Conservation (phyloP, 2,888 invertebrate species). For the Zootermopsis nevadensis region DNA sequence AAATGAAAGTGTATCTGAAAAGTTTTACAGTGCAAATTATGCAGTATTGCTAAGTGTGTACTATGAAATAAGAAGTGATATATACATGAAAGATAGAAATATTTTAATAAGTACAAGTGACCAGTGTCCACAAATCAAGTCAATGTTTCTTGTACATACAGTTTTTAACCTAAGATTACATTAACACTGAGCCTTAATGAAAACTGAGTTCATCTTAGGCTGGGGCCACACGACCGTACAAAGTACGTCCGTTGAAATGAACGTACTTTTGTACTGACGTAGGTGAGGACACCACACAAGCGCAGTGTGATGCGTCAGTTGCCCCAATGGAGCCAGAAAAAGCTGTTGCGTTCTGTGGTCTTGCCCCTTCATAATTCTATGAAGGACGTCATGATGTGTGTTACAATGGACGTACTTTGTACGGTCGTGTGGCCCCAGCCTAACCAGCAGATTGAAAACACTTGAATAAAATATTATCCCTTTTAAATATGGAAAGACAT, state of each 20-base stretch:
- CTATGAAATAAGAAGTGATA: neutral
- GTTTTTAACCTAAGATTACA: neutral
- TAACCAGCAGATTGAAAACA: neutral
- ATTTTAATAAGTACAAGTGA: neutral
- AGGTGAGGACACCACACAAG: too few relatives aligned
- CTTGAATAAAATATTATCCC: neutral
- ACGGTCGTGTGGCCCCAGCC: too few relatives aligned
- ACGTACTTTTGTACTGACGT: too few relatives aligned
- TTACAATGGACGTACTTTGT: too few relatives aligned
- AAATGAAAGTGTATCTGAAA: neutral
- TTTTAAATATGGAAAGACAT: neutral
- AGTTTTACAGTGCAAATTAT: neutral
- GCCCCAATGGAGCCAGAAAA: too few relatives aligned
- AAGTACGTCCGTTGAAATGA: too few relatives aligned
- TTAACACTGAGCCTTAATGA: neutral
- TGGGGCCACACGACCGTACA: too few relatives aligned
- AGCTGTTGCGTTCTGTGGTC: too few relatives aligned
- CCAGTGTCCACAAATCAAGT: conserved; percentile 14
- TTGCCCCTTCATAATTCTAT: too few relatives aligned
- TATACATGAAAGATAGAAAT: neutral
- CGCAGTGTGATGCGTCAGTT: too few relatives aligned
- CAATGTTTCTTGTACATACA: neutral
- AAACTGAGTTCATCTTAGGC: neutral
- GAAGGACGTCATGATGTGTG: too few relatives aligned
- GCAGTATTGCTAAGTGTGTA: neutral